Conservation (phyloP, 2,888 invertebrate species). For the Acholoe squamosa region DNA sequence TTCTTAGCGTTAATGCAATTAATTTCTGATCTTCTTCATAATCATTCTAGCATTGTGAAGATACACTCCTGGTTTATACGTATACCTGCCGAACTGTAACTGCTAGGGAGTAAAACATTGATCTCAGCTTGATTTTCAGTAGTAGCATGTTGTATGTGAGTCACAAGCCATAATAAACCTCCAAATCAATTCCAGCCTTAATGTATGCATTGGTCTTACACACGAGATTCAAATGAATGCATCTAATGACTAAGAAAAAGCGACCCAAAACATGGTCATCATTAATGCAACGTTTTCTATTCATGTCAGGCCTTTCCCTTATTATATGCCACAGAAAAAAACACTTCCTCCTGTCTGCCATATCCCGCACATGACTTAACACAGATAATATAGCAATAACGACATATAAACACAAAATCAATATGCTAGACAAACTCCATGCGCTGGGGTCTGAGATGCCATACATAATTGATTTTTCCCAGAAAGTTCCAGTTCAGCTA, state of each 20-base stretch:
- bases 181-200: not conserved
- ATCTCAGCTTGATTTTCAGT: not conserved
- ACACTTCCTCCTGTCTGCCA: not conserved
- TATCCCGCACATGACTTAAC: not conserved
- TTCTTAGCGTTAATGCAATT: too few relatives aligned
- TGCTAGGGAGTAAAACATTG: too few relatives aligned
- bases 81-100: too few relatives aligned
- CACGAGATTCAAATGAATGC: constrained; percentile 38
- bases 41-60: too few relatives aligned
- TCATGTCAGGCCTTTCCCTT: not conserved
- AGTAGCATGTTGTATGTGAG: constrained; percentile 19
- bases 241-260: constrained; percentile 31
- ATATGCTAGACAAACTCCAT: not conserved
- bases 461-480: constrained; percentile 5
- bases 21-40: too few relatives aligned
- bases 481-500: not conserved
- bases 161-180: constrained; percentile 33
- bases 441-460: not conserved
- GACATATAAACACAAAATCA: constrained; percentile 45
- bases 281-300: constrained; percentile 15
- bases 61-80: too few relatives aligned
- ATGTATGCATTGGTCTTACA: not conserved
- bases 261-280: not conserved
- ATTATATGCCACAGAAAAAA: not conserved
- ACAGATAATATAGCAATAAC: constrained; percentile 35